These are phyloP conservation scores for Dysdera silvatica DNA, from an alignment of 1,140 invertebrate species.

Conservation along the genomic window DNA sequence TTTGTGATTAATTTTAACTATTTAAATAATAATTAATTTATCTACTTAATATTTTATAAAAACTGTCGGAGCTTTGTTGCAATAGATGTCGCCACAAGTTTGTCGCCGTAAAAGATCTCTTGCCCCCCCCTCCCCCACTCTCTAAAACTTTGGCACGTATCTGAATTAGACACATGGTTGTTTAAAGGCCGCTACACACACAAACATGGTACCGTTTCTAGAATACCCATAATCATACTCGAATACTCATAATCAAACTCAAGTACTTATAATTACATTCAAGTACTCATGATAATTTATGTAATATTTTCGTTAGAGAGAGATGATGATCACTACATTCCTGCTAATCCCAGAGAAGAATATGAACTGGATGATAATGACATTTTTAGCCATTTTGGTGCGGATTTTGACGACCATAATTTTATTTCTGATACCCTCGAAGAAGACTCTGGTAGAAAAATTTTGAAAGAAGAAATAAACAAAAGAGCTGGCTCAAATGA, in stretches of 20 bases:
- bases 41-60: too few relatives aligned
- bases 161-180: neutral
- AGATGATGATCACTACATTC: conserved; percentile 19
- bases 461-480: neutral
- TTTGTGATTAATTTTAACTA: too few relatives aligned
- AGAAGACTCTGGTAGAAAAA: neutral
- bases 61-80: too few relatives aligned
- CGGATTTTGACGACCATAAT: conserved; percentile 7
- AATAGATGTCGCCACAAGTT: too few relatives aligned
- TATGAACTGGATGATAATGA: conserved; percentile 24
- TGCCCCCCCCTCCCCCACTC: too few relatives aligned
- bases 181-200: neutral
- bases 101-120: too few relatives aligned
- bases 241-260: too few relatives aligned
- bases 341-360: conserved; percentile 11
- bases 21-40: too few relatives aligned
- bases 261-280: neutral
- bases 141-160: neutral
- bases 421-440: neutral
- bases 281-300: neutral
- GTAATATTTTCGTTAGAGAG: neutral
- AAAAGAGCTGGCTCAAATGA: neutral
- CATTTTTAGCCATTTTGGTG: conserved; percentile 13
- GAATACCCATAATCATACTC: too few relatives aligned
- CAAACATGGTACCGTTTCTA: neutral